Conservation (phyloP, 2,888 invertebrate species). For the Chloroclysta siterata region DNA sequence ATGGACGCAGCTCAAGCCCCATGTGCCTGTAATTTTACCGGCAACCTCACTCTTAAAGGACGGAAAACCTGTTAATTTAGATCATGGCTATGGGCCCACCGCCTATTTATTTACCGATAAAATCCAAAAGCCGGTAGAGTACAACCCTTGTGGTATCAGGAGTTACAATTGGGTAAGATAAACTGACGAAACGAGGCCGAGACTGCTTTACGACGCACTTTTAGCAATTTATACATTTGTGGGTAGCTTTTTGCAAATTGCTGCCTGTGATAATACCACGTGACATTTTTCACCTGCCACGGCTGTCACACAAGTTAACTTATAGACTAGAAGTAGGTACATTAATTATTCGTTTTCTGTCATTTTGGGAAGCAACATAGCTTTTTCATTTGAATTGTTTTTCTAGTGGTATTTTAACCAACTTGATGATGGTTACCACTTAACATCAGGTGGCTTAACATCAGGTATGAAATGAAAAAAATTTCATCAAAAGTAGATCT, state of each 20-base stretch:
- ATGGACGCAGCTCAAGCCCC: too few species aligned
- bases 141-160: constrained; percentile 42
- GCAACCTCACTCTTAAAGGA: too few species aligned
- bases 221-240: constrained; percentile 59
- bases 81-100: not conserved
- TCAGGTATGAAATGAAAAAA: too few species aligned
- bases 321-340: not conserved
- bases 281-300: constrained; percentile 5
- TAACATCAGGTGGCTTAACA: too few species aligned
- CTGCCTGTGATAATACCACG: constrained; percentile 3
- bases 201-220: constrained; percentile 53
- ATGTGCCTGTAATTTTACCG: too few species aligned
- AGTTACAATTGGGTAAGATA: constrained; percentile 62
- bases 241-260: constrained; percentile 22
- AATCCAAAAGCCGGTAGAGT: constrained; percentile 1
- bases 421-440: too few species aligned
- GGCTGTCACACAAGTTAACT: not conserved
- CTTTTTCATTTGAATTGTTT: too few species aligned
- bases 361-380: too few species aligned
- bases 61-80: too few species aligned
- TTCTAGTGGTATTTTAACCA: too few species aligned
- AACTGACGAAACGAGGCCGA: constrained; percentile 59
- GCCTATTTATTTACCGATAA: not conserved
- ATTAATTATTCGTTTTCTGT: not conserved
- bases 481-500: too few species aligned